phyloP scores from a whole-genome alignment of 1,140 invertebrate genomes.

The Phthorimaea operculella region DNA sequence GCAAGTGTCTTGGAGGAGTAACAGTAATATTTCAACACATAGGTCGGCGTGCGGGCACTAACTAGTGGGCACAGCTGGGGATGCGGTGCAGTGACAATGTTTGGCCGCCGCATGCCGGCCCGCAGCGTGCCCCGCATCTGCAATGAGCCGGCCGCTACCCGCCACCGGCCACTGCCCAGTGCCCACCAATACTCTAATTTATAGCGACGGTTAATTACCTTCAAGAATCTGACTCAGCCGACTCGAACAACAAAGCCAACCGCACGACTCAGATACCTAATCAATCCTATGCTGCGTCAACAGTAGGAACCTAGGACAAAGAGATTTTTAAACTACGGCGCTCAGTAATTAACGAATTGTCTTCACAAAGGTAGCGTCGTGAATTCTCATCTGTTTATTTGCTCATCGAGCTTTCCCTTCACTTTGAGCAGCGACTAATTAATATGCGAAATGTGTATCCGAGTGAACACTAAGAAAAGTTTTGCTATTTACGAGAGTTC shows the following conservation, averaged over 20 bases:
- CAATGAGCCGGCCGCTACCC: slow-evolving; percentile 30
- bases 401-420: slow-evolving; percentile 11
- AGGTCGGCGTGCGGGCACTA: slow-evolving; percentile 45
- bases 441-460: slow-evolving; percentile 59
- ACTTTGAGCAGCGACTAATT: slow-evolving; percentile 40
- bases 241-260: slow-evolving; percentile 20
- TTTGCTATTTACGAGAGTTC: slow-evolving; percentile 55
- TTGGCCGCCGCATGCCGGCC: slow-evolving; percentile 37
- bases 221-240: slow-evolving; percentile 49
- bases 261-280: slow-evolving; percentile 13
- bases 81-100: slow-evolving; percentile 56
- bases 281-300: slow-evolving; percentile 17
- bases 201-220: slow-evolving; percentile 57
- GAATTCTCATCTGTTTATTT: slow-evolving; percentile 11
- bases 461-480: slow-evolving; percentile 57
- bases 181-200: slow-evolving; percentile 41
- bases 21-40: slow-evolving; percentile 41
- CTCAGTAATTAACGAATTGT: slow-evolving; percentile 5
- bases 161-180: slow-evolving; percentile 13
- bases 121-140: slow-evolving; percentile 41
- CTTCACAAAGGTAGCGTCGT: slow-evolving; percentile 4
- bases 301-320: neutral
- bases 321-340: neutral
- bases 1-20: too few relatives aligned
- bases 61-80: slow-evolving; percentile 54